Evolutionary conservation across 2,888 invertebrate species (phyloP).

Genomic region (Rambutsinella grinnellia): DNA sequence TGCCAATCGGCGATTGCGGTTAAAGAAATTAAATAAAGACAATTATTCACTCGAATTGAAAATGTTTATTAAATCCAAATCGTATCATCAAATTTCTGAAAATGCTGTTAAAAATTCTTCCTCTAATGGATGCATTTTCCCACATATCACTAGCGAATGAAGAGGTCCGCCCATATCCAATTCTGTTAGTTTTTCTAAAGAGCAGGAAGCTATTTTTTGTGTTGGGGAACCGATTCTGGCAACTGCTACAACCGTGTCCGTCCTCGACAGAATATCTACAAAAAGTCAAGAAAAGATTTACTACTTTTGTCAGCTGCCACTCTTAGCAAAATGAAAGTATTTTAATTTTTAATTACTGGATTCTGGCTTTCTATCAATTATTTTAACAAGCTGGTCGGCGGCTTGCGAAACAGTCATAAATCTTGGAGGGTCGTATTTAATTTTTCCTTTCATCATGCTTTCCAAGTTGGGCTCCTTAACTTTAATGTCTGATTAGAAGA

Average conservation of each 20-base stretch:
- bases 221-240: slow-evolving; percentile 88
- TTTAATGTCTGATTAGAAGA: slow-evolving; percentile 83
- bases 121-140: slow-evolving; percentile 92
- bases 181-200: slow-evolving; percentile 80
- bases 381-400: slow-evolving; percentile 84
- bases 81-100: not conserved
- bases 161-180: slow-evolving; percentile 87
- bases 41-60: not conserved
- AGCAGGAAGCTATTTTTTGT: slow-evolving; percentile 82
- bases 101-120: slow-evolving; percentile 79
- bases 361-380: slow-evolving; percentile 75
- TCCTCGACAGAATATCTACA: slow-evolving; percentile 70
- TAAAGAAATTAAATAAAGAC: not conserved
- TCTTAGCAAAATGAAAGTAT: no score
- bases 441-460: slow-evolving; percentile 89
- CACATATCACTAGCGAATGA: slow-evolving; percentile 93
- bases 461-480: slow-evolving; percentile 97
- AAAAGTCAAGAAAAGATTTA: slow-evolving; percentile 59
- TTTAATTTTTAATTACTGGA: no score
- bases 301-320: not conserved
- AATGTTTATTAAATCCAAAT: no score
- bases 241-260: slow-evolving; percentile 85
- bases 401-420: slow-evolving; percentile 95
- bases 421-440: slow-evolving; percentile 91
- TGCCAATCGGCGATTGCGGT: no score